phyloP scores from a whole-genome alignment of 2,797 vertebrate species.

The Galaxias olidus region DNA sequence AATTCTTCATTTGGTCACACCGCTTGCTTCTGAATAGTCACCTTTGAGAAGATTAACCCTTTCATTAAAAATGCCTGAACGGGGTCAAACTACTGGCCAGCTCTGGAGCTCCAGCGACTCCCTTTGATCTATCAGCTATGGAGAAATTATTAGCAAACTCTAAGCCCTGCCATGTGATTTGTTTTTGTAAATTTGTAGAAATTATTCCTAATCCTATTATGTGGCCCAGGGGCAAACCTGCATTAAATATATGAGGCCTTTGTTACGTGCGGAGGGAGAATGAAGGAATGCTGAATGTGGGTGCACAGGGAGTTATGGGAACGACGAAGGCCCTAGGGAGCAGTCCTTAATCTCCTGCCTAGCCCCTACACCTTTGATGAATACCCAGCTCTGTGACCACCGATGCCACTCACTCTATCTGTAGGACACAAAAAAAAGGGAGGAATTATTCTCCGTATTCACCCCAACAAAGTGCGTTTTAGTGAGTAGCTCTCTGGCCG shows the following conservation, averaged over 20 bases:
- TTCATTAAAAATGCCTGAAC: conserved; percentile 95
- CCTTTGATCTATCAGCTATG: conserved; percentile 99
- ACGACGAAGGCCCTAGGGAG: conserved; percentile 85
- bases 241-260: conserved; percentile 92
- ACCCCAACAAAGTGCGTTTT: conserved; percentile 74
- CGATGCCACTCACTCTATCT: conserved; percentile 82
- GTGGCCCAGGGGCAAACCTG: conserved; percentile 87
- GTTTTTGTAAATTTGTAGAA: conserved; percentile 99
- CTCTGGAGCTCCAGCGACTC: conserved; percentile 78
- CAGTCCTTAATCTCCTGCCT: conserved; percentile 84
- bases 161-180: conserved; percentile 98
- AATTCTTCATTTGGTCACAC: conserved; percentile 99
- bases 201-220: conserved; percentile 99
- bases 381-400: conserved; percentile 80
- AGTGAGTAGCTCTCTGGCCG: conserved; percentile 72
- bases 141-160: conserved; percentile 97
- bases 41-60: conserved; percentile 99
- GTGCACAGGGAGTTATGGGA: conserved; percentile 86
- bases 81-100: conserved; percentile 94
- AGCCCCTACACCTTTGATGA: conserved; percentile 82
- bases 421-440: conserved; percentile 50
- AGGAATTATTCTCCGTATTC: conserved; percentile 76
- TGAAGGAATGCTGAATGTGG: conserved; percentile 85
- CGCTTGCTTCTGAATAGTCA: conserved; percentile 97
- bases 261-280: conserved; percentile 86